These are phyloP conservation scores for Drosophila merina DNA, from an alignment of 2,888 invertebrate genomes.

Conservation along the genomic window DNA sequence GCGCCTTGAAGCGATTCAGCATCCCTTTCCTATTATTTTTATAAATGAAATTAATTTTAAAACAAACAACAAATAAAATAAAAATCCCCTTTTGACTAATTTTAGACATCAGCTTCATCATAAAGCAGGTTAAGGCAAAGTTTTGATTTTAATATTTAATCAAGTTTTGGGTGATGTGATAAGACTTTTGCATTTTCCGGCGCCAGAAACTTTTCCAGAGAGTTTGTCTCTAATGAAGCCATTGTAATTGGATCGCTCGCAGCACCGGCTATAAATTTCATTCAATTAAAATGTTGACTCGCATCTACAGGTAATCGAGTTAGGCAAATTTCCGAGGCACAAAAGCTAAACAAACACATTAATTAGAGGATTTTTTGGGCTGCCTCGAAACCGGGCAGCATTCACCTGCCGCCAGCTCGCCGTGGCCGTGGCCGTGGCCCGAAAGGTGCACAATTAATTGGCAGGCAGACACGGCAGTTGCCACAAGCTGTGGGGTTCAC, in stretches of 20 bases:
- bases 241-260: conserved; percentile 44
- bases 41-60: neutral
- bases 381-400: conserved; percentile 5
- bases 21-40: neutral
- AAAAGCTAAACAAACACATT: conserved; percentile 75
- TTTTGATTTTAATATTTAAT: conserved; percentile 21
- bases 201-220: conserved; percentile 11
- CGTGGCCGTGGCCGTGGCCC: conserved; percentile 26
- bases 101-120: too few relatives aligned
- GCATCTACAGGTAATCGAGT: conserved; percentile 45
- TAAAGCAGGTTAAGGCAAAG: too few relatives aligned
- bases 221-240: conserved; percentile 33
- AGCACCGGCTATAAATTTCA: conserved; percentile 41
- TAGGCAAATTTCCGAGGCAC: conserved; percentile 53
- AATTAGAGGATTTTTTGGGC: conserved; percentile 60
- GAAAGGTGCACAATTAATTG: conserved; percentile 66
- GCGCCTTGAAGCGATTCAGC: neutral
- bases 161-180: conserved; percentile 17
- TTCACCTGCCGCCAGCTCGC: conserved; percentile 19
- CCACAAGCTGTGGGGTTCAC: conserved; percentile 9
- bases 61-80: too few relatives aligned
- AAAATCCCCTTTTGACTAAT: too few relatives aligned
- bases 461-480: conserved; percentile 45
- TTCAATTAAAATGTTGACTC: conserved; percentile 64
- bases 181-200: neutral